These are phyloP conservation scores for Drosophila ustulata DNA, from an alignment of 2,888 invertebrate species.

Conservation along the genomic window DNA sequence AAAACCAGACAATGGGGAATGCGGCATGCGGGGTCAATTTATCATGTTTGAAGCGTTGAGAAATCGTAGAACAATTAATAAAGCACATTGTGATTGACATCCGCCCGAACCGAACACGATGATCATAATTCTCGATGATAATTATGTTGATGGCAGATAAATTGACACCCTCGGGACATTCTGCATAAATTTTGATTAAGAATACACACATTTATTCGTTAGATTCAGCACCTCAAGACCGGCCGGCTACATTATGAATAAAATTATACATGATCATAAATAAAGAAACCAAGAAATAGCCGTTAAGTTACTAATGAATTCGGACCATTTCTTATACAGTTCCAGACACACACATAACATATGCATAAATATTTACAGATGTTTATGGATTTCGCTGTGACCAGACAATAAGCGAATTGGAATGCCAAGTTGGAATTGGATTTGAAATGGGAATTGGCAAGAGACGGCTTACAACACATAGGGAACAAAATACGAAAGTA, in stretches of 20 bases:
- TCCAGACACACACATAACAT: slow-evolving; percentile 1
- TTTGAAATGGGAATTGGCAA: slow-evolving; percentile 19
- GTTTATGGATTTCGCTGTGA: slow-evolving; percentile 4
- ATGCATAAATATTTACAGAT: slow-evolving; percentile 39
- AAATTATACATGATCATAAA: slow-evolving; percentile 48
- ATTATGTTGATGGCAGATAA: slow-evolving; percentile 69
- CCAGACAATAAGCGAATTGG: slow-evolving; percentile 18
- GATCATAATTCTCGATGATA: slow-evolving; percentile 41
- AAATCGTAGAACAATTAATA: slow-evolving; percentile 62
- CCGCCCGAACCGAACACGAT: slow-evolving; percentile 29
- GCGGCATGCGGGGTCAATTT: slow-evolving; percentile 32
- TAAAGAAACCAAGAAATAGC: slow-evolving; percentile 41
- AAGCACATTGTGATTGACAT: slow-evolving; percentile 70
- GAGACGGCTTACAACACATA: slow-evolving; percentile 35
- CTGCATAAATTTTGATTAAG: slow-evolving; percentile 65
- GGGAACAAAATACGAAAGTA: slow-evolving; percentile 24
- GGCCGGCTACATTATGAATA: slow-evolving; percentile 20
- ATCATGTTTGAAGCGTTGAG: slow-evolving; percentile 37
- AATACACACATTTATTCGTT: slow-evolving; percentile 21
- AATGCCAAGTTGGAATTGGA: slow-evolving; percentile 12
- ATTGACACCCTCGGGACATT: slow-evolving; percentile 70
- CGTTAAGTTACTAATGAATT: slow-evolving; percentile 73
- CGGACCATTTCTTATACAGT: slow-evolving; percentile 59
- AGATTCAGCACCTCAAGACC: slow-evolving; percentile 27
- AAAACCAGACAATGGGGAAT: slow-evolving; percentile 13